Evolutionary conservation across 2,113 vertebrate species (phyloP).

Genomic region (Gorilla gorilla): DNA sequence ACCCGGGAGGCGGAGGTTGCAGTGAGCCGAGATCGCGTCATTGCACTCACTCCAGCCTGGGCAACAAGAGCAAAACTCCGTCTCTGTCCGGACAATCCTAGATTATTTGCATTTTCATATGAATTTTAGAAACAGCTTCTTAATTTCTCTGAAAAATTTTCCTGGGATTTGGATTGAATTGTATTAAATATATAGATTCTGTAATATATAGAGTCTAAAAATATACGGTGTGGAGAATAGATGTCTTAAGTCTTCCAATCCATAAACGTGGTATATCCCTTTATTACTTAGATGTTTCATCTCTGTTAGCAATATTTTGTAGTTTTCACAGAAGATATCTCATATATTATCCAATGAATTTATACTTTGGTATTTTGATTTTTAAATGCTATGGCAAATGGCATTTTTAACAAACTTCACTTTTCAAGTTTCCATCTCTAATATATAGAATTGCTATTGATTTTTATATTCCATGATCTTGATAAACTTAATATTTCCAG

Average conservation of each 20-base stretch:
- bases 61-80: no score
- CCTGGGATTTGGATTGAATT: background rate
- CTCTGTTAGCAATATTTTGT: background rate
- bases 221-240: background rate
- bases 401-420: background rate
- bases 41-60: no score
- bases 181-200: background rate
- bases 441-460: background rate
- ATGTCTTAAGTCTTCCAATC: background rate
- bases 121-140: background rate
- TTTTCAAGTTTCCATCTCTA: background rate
- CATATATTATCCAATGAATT: background rate
- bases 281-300: background rate
- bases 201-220: background rate
- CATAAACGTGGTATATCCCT: background rate
- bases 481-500: background rate
- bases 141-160: background rate
- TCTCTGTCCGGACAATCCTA: background rate
- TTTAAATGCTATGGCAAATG: background rate
- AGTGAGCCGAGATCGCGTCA: no score
- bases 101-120: background rate
- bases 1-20: no score
- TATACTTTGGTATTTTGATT: background rate
- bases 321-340: background rate
- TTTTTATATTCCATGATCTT: background rate